These are phyloP conservation scores for Cossypha niveicapilla DNA, from an alignment of 2,797 vertebrate genomes.

Conservation along the genomic window DNA sequence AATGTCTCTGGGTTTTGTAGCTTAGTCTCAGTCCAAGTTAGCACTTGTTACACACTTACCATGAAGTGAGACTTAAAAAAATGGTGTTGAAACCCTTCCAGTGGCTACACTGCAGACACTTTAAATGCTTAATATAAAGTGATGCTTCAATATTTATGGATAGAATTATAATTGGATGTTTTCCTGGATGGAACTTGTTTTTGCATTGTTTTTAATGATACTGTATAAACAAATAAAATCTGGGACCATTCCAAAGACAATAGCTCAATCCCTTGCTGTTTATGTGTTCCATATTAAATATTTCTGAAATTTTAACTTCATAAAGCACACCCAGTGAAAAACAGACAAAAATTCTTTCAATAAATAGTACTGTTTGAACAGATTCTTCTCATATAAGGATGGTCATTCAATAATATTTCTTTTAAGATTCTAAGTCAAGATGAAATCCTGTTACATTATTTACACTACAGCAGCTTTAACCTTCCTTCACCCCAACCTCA, in stretches of 20 bases:
- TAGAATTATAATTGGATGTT: neutral
- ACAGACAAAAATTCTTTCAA: constrained; percentile 38
- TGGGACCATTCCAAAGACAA: neutral
- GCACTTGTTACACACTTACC: neutral
- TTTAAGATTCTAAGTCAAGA: neutral
- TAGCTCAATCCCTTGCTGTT: neutral
- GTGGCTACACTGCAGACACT: neutral
- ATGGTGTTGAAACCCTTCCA: neutral
- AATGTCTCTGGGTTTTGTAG: neutral
- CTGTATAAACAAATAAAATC: neutral
- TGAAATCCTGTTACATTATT: constrained; percentile 23
- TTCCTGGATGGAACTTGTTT: neutral
- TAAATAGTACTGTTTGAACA: neutral
- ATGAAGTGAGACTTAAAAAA: neutral
- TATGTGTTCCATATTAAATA: neutral
- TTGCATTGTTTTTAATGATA: neutral
- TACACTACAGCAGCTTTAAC: neutral
- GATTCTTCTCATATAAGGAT: constrained; percentile 22
- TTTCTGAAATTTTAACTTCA: neutral
- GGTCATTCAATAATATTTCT: constrained; percentile 23
- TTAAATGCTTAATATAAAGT: neutral
- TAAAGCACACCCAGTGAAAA: constrained; percentile 15
- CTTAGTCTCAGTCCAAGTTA: neutral
- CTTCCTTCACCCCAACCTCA: neutral
- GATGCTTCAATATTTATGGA: neutral